Base-by-base conservation (phyloP, 30 jellyfish, hydroid and myxozoan species). In the Chrysaora quinquecirrha region DNA sequence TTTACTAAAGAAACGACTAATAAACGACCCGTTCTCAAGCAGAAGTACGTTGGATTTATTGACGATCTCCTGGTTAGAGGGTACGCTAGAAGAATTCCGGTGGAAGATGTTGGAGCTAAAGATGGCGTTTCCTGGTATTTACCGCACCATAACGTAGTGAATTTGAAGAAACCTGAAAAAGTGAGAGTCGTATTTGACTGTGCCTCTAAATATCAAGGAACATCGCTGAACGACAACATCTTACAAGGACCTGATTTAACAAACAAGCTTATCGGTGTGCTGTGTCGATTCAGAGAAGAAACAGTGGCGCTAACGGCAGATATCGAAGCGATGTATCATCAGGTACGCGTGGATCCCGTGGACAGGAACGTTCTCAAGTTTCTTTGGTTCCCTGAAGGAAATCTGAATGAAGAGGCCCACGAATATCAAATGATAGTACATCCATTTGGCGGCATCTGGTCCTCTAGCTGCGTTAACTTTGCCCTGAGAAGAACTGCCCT, bases 401-500 rank as follows among this genome's bases (percentile, higher is more conserved):
- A 38, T 38, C 54, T 38, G 54, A 38, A 38, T 38, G 54, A 38
- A 38, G 54, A 38, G 14, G 54, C 54, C 54, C 54, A 38, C 54
- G 14, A 6, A 38, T 38, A 38, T 38, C 54, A 38, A 14, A 38
- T 38, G 54, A 38, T 38, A 14, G 54, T 38, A 38, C 54, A 38
- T 14, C 54, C 54, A 14, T 38, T 38, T 38, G 54, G 54, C 54
- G 54, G 54, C 6, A 38, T 38, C 54, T 38, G 54, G 54, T 38
- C 54, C 54, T 38, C 54, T 38, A 38, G 54, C 54, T 38, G 54
- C 14, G 54, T 38, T 38, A 38, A 38, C 54, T 38, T 38, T 38
- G 54, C 54, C 54, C 54, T 38, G 54, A 38, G 54, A 38, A 38
- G 54, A 38, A 38, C 54, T 38, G 54, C 54, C 54, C 54, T 38